phyloP scores from a whole-genome alignment of 2,113 vertebrate species.

The Oreotrochilus melanogaster region DNA sequence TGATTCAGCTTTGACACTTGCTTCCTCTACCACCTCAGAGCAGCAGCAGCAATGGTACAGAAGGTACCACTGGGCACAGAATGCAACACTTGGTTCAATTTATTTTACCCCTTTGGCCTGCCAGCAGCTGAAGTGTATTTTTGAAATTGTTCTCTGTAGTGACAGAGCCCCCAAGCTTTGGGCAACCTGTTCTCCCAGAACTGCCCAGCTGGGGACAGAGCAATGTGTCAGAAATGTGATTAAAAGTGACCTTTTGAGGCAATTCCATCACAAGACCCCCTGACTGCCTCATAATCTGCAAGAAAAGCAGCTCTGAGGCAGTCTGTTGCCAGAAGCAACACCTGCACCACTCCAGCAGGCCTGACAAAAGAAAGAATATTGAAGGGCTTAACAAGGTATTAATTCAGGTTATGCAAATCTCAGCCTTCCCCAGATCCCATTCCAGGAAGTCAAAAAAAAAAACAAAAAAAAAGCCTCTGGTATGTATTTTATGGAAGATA shows the following conservation, averaged over 20 bases:
- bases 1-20: neutral
- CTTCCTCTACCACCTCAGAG: neutral
- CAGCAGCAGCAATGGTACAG: neutral
- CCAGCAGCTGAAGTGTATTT: neutral
- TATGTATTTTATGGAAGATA: neutral
- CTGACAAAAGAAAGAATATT: neutral
- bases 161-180: neutral
- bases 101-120: neutral
- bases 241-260: slow-evolving; percentile 5
- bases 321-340: neutral
- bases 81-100: neutral
- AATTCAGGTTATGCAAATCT: neutral
- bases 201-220: neutral
- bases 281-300: slow-evolving; percentile 17
- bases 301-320: slow-evolving; percentile 23
- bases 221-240: neutral
- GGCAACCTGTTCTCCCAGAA: slow-evolving; percentile 3
- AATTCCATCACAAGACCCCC: neutral
- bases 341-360: neutral
- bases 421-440: neutral
- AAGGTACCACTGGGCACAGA: neutral
- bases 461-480: neutral
- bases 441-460: neutral
- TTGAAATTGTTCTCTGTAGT: neutral
- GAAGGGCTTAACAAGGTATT: neutral